Evolutionary conservation across 2,797 vertebrate species (phyloP).

Genomic region (Varecia variegata): DNA sequence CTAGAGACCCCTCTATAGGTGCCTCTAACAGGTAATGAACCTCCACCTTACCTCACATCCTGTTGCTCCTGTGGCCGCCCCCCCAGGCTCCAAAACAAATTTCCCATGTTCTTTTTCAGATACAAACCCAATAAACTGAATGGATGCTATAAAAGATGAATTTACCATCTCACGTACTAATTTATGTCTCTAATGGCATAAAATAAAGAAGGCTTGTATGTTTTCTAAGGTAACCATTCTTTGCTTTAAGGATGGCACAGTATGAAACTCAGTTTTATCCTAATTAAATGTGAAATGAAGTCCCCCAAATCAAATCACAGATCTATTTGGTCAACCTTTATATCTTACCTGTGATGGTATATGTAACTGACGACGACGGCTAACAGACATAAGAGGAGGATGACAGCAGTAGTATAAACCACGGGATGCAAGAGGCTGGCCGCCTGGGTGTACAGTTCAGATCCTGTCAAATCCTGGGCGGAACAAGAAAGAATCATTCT

Average conservation of each 20-base stretch:
- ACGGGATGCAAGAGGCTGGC: conserved; percentile 93
- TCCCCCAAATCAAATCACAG: background rate
- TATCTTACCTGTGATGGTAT: conserved; percentile 93
- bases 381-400: conserved; percentile 92
- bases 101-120: background rate
- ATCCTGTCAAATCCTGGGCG: conserved; percentile 92
- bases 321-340: background rate
- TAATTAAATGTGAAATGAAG: background rate
- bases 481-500: background rate
- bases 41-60: too few species aligned
- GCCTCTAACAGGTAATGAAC: background rate
- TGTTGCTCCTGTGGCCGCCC: rapidly evolving
- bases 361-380: conserved; percentile 92
- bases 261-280: background rate
- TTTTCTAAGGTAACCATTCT: rapidly evolving
- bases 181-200: background rate
- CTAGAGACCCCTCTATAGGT: background rate
- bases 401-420: conserved; percentile 91
- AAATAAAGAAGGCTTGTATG: background rate
- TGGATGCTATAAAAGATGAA: background rate
- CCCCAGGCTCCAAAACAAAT: background rate
- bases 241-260: background rate
- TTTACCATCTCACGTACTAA: background rate
- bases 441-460: conserved; percentile 87
- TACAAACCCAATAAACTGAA: background rate